phyloP scores from a whole-genome alignment of 2,797 vertebrate genomes.

The Diplodus sargus region DNA sequence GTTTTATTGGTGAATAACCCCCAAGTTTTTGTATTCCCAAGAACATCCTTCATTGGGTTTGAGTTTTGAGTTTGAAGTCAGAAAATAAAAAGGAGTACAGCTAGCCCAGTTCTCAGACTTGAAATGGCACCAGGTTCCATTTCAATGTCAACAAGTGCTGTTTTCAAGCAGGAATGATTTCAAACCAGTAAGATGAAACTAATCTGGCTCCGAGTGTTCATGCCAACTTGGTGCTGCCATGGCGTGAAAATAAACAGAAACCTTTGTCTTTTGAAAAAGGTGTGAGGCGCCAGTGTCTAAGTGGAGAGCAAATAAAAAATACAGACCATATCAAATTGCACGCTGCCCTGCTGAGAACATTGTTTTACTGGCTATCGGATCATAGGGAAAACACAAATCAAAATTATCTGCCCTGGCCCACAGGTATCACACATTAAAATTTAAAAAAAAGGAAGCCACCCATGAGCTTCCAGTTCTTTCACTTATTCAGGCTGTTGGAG shows the following conservation, averaged over 20 bases:
- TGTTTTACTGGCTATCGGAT: slow-evolving; percentile 58
- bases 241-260: slow-evolving; percentile 76
- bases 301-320: slow-evolving; percentile 66
- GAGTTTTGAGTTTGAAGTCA: neutral
- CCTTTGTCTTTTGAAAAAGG: slow-evolving; percentile 63
- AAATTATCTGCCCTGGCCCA: slow-evolving; percentile 35
- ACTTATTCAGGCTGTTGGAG: slow-evolving; percentile 8
- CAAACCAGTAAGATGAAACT: slow-evolving; percentile 62
- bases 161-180: slow-evolving; percentile 51
- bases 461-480: neutral
- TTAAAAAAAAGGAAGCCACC: neutral
- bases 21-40: neutral
- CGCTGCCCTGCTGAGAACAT: slow-evolving; percentile 51
- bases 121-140: slow-evolving; percentile 40
- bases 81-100: slow-evolving; percentile 20
- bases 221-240: slow-evolving; percentile 64
- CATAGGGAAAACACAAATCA: slow-evolving; percentile 38
- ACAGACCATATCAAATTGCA: slow-evolving; percentile 64
- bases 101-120: slow-evolving; percentile 10
- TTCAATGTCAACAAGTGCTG: slow-evolving; percentile 48
- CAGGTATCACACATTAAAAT: slow-evolving; percentile 30
- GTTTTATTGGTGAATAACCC: neutral
- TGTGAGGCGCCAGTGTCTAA: slow-evolving; percentile 58
- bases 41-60: slow-evolving; percentile 15
- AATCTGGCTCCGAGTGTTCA: slow-evolving; percentile 40